Conservation (phyloP, 2,888 invertebrate genomes). For the Andrena bucephala region DNA sequence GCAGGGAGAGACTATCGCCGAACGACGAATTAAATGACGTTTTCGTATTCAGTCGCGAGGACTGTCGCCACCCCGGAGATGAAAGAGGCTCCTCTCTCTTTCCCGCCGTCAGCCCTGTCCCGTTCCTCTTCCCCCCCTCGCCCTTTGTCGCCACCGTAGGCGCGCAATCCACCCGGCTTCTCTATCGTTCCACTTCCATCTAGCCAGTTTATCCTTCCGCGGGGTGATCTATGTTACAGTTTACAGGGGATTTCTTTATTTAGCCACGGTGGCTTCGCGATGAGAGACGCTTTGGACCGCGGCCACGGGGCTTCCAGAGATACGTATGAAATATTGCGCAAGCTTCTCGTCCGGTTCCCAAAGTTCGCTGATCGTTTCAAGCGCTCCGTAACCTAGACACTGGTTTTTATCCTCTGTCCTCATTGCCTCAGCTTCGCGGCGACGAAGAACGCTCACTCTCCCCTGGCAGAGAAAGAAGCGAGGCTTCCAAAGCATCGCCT, state of each 20-base stretch:
- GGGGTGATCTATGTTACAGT: conserved; percentile 51
- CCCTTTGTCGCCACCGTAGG: not conserved
- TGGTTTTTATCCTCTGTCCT: not conserved
- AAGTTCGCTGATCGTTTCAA: conserved; percentile 9
- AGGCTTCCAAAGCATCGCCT: not conserved
- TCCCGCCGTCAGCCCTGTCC: not conserved
- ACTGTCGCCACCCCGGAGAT: conserved; percentile 57
- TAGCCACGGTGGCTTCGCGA: conserved; percentile 14
- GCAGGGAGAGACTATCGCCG: conserved; percentile 56
- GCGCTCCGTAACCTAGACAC: not conserved
- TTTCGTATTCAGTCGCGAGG: conserved; percentile 68
- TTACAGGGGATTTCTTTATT: conserved; percentile 48
- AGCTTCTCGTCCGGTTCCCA: not conserved
- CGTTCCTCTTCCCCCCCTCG: not conserved
- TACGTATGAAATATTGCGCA: conserved; percentile 19
- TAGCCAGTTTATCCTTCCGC: conserved; percentile 39
- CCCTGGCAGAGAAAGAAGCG: not conserved
- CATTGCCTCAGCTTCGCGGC: not conserved
- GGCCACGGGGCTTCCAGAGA: conserved; percentile 3
- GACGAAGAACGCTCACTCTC: not conserved
- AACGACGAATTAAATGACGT: conserved; percentile 72
- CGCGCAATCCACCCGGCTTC: not conserved
- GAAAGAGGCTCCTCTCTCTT: conserved; percentile 54
- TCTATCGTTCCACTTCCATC: conserved; percentile 27
- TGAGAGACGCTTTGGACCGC: conserved; percentile 20